These are phyloP conservation scores for Ceraclea dissimilis DNA, from an alignment of 2,888 invertebrate species.

Conservation along the genomic window DNA sequence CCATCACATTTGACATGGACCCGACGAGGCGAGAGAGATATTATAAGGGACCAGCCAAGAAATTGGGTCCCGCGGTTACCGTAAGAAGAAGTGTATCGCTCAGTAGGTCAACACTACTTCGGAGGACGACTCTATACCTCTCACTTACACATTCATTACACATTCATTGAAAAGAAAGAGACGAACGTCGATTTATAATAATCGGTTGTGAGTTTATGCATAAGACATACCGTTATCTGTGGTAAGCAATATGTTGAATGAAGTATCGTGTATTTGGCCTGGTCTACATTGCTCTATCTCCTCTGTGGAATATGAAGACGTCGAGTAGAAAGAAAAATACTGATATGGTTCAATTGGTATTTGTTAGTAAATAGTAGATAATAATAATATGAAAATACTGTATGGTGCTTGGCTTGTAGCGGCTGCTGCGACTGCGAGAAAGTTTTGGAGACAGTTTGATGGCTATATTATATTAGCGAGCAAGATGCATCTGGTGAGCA, in stretches of 20 bases:
- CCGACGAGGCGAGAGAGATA: slow-evolving; percentile 4
- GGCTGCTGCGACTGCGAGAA: neutral
- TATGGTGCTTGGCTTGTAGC: neutral
- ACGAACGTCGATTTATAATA: slow-evolving; percentile 29
- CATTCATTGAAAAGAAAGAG: slow-evolving; percentile 28
- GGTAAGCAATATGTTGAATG: slow-evolving; percentile 46
- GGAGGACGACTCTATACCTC: slow-evolving; percentile 40
- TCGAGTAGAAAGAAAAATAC: neutral
- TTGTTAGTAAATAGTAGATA: neutral
- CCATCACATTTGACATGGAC: slow-evolving; percentile 8
- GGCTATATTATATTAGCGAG: neutral
- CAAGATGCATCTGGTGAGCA: too few species aligned
- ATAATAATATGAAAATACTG: neutral
- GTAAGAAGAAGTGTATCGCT: slow-evolving; percentile 51
- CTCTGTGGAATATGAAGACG: slow-evolving; percentile 2
- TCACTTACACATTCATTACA: slow-evolving; percentile 30
- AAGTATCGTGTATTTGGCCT: slow-evolving; percentile 45
- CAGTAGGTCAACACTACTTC: slow-evolving; percentile 53
- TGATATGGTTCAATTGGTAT: neutral
- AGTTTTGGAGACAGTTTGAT: neutral
- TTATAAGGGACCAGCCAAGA: slow-evolving; percentile 28
- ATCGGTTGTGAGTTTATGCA: slow-evolving; percentile 26
- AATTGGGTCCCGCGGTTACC: slow-evolving; percentile 49
- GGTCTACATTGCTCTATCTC: slow-evolving; percentile 34
- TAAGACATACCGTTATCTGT: slow-evolving; percentile 48